Evolutionary conservation across 2,113 vertebrate genomes (phyloP).

Genomic region (Eulemur macaco): DNA sequence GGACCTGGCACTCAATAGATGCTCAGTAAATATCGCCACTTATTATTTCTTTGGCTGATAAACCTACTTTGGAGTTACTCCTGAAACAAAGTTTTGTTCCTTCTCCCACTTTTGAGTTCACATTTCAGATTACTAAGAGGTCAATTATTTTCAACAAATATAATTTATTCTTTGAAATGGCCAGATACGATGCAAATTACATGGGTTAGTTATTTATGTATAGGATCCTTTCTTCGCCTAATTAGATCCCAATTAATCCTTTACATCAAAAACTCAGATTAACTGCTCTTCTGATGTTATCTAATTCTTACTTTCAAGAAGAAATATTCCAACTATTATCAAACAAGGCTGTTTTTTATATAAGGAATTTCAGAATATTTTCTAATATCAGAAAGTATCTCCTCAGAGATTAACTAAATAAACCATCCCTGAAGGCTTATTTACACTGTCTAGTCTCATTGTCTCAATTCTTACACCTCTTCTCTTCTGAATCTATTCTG

Average conservation of each 20-base stretch:
- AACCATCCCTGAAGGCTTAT: background rate
- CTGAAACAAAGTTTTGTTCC: background rate
- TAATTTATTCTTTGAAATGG: background rate
- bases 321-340: background rate
- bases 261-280: background rate
- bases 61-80: background rate
- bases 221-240: background rate
- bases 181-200: background rate
- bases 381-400: background rate
- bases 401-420: background rate
- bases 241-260: background rate
- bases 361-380: background rate
- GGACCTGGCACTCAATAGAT: background rate
- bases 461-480: background rate
- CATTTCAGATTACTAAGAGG: background rate
- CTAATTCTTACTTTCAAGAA: slow-evolving; percentile 11
- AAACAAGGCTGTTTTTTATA: background rate
- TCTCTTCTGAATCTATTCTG: background rate
- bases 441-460: background rate
- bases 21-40: background rate
- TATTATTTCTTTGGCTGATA: background rate
- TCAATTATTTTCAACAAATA: background rate
- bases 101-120: background rate
- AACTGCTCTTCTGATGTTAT: background rate
- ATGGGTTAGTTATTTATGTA: background rate